A percentile compares a stretch with the other conserved stretches of the same genome.
Evolutionary conservation across 2,113 vertebrate species (phyloP).

Genomic region (Rattus norvegicus): GRCr8 NC_086031.1:75028001-75028500

Average conservation of each 20-base stretch:
- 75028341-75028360: not conserved
- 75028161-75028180: conserved; percentile 41
- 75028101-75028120: conserved; percentile 78
- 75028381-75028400: conserved; percentile 56
- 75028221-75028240: conserved; percentile 60
- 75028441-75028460: not conserved
- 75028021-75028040: conserved; percentile 65
- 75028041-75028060: conserved; percentile 52
- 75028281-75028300: not conserved
- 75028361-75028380: conserved; percentile 58
- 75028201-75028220: conserved; percentile 64
- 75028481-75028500: conserved; percentile 65
- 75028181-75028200: conserved; percentile 63
- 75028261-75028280: conserved; percentile 65
- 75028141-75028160: conserved; percentile 30
- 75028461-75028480: conserved; percentile 67
- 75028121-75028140: conserved; percentile 50
- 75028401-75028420: conserved; percentile 58
- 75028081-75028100: conserved; percentile 72
- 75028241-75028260: conserved; percentile 65
- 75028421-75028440: conserved; percentile 57
- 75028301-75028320: conserved; percentile 15
- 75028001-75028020: conserved; percentile 26
- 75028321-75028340: conserved; percentile 5
- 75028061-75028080: conserved; percentile 72